Base-by-base conservation (phyloP, 2,888 invertebrate species). In the Sphaeridia pumilis region DNA sequence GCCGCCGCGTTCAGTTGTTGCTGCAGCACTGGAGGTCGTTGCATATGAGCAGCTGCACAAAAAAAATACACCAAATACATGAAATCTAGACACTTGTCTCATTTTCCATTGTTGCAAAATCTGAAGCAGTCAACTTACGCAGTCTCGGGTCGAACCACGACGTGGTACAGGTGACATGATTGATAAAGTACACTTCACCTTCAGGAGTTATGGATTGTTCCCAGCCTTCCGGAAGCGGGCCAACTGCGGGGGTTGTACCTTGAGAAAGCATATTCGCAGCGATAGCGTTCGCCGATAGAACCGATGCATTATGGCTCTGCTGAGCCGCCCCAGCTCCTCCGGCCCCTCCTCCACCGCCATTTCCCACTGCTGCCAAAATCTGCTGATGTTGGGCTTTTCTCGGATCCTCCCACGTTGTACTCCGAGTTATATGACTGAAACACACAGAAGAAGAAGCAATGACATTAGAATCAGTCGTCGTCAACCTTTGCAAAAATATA, bases 101-200 rank as follows among this genome's bases (percentile, higher is more conserved):
- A n/a, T n/a, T n/a, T n/a, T n/a, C n/a, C n/a, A n/a, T n/a, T n/a
- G n/a, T n/a, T n/a, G n/a, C n/a, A 31, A 31, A 10, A 7, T 10
- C 7, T 14, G 7, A 7, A 31, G 24, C 17, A 25, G n/a, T 34
- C n/a, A 46, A 84, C 88, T 86, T 81, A 89, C 90, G 90, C 80
- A 94, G 85, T 80, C 93, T 81, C 68, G 94, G 94, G 76, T 95
- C 93, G 76, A 90, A 92, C 94, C 94, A 95, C 69, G 92, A 92
- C 63, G 94, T 94, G 69, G 89, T 90, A 74, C 89, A 83, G 65
- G 87, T 84, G 72, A 84, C 82, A 74, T 92, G 92, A 75, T 92
- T 90, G 74, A 92, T 82, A 74, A 87, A 88, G 75, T 87, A 87
- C 67, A 83, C 78, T 74, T 87, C 87, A 67, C 87, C 87, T 71